Base-by-base conservation (phyloP, 2,113 vertebrate species). In the Melanostigma gelatinosum region DNA sequence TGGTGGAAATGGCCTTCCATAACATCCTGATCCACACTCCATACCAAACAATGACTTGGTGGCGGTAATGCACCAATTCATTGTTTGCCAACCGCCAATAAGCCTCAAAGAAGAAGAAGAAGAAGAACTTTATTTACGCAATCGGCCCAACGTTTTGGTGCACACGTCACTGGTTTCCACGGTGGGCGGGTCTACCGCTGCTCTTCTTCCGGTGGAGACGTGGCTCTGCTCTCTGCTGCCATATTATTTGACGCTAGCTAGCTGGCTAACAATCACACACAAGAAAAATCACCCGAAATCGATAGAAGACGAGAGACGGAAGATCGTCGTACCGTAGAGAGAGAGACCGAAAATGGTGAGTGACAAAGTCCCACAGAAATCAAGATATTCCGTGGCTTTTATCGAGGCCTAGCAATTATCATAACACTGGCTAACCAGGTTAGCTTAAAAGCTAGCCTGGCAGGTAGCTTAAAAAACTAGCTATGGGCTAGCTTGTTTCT, bases 161-260 rank as follows among this genome's bases (percentile, higher is more conserved):
- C 84, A 6, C 88, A 93, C 91, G 91, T 93, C 93, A 93, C 4
- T 68, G 80, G 80, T 87, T 81, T 87, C 34, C 58, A 61, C 85
- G 24, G 89, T 89, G 91, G 89, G 89, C 83, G 16, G 91, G 44
- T 79, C 91, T 22, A 29, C 18, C 61, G 86, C 88, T 16, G 79
- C 80, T 52, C 90, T 93, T 93, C 93, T 34, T 34, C 34, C 91
- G 92, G 92, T 93, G 91, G 91, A 93, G 91, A 94, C 93, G 93
- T 94, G 93, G 93, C 93, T 94, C 91, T 91, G 88, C 10, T 3
- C 86, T 15, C 46, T 78, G 91, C 91, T 92, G 92, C 91, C 93
- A 93, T 93, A 93, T 34, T 34, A 34, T 34, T 93, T 93, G 88
- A 91, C 88, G 88, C 88, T 87, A 80, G 72, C 88, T 87, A 79